Evolutionary conservation across 2,888 invertebrate genomes (phyloP), one percentile per base, ranked within the genome.

Genomic region (Pyrgus malvae): DNA sequence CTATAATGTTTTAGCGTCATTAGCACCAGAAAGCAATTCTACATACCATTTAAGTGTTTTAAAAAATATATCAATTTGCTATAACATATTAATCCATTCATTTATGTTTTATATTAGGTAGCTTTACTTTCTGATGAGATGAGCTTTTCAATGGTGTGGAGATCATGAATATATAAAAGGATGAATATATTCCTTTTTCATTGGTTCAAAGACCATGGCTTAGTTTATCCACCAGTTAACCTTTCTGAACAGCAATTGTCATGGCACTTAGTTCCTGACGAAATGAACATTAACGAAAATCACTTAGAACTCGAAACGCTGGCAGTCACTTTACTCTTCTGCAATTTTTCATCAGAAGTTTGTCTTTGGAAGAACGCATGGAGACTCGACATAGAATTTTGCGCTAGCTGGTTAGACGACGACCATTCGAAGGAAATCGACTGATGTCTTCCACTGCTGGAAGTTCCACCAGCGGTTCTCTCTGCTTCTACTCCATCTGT

Each of bases 381-480:
- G 38, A 96, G 90, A 53, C 96, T 95, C 65, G 94, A 95, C 90
- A 96, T 95, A 6, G 96, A 94, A 66, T 92, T 93, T 70, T 95
- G 94, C 29, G 95, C 95, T 46, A 96, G 84, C 58, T 93, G 93
- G 64, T 95, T 94, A 16, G 93, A 92, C 7, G 94, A 92, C 19
- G 93, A 93, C 93, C 94, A 95, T 68, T 95, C 95, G 46, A 94
- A 84, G 21, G 95, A 95, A 63, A 96, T 92, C 12, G 95, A 95
- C 68, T 94, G 94, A 64, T 94, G 94, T 54, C 87, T 69, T 3
- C 83, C 85, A 7, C 80, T 79, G 44, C 80, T 88, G 0, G 89
- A 83, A 1, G 90, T 89, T 0, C 92, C 91, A 12, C 90, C 91
- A 2, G 92, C 88, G 58, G 92, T 85, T 61, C 91, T 78, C 71